These are phyloP conservation scores for Syrista parreyssii DNA, from an alignment of 2,888 invertebrate genomes.

Conservation along the genomic window DNA sequence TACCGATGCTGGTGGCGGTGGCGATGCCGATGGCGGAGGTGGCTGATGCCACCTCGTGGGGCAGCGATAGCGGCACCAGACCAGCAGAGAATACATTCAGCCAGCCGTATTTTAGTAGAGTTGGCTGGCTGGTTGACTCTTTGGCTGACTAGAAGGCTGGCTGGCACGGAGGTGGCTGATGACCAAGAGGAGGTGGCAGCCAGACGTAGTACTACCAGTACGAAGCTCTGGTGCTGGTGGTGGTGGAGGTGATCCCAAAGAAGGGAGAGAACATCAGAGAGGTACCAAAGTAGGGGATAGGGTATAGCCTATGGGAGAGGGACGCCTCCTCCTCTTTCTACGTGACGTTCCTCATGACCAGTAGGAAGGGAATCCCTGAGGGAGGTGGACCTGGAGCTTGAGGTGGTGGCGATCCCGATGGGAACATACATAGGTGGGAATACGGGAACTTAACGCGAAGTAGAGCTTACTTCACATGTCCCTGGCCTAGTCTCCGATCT, in stretches of 20 bases:
- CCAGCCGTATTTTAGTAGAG: background rate
- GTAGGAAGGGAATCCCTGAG: background rate
- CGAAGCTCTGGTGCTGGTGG: background rate
- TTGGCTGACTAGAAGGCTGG: background rate
- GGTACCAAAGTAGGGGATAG: slow-evolving; percentile 29
- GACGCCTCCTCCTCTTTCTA: background rate
- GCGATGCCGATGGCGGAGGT: background rate
- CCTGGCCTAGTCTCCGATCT: background rate
- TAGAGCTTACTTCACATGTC: background rate
- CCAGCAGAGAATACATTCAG: background rate
- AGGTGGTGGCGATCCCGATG: background rate
- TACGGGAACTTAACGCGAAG: slow-evolving; percentile 49
- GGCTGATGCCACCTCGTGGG: background rate
- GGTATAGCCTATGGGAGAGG: background rate
- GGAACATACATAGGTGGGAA: slow-evolving; percentile 51
- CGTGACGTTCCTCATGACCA: background rate
- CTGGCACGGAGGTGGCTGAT: background rate
- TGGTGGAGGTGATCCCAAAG: slow-evolving; percentile 15
- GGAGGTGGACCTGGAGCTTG: background rate
- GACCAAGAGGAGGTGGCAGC: background rate
- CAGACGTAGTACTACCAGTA: background rate
- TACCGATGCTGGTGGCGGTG: slow-evolving; percentile 26
- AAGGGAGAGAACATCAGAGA: slow-evolving; percentile 37
- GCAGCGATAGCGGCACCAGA: background rate
- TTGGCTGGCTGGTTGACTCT: background rate